Base-by-base conservation (phyloP, 2,113 vertebrate species). In the Coptodon rendalli region DNA sequence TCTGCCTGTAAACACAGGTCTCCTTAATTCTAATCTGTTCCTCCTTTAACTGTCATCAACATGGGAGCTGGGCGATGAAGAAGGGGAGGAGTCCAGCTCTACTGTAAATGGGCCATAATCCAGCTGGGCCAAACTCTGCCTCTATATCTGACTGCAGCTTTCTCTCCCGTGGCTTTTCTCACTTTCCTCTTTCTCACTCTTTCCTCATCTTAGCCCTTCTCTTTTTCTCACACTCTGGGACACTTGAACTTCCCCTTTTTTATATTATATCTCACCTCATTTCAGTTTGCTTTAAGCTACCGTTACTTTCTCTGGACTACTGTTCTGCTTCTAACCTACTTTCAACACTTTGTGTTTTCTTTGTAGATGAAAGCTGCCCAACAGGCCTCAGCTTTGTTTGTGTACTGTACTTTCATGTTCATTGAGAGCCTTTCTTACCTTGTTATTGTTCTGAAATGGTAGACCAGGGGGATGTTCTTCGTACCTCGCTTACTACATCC, bases 31-130 rank as follows among this genome's bases (percentile, higher is more conserved):
- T 66, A 71, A 17, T 83, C 61, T 43, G 22, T 90, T 92, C 34
- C 50, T 85, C 59, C 50, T 85, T 43, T 90, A 54, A 83, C 40
- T 17, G 9, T 50, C 24, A 22, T 68, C 29, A 45, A 76, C 59
- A 12, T 80, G 34, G 29, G 34, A 83, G 68, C 50, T 40, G 24
- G 34, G 89, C 14, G 22, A 88, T 61, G 61, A 85, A 56, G 83
- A 83, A 27, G 59, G 91, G 57, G 54, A 36, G 6, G 43, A 81
- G 27, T 52, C 73, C 19, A 76, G 57, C 56, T 87, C 59, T 63
- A 90, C 85, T 94, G 90, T 90, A 91, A 91, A 91, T 90, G 83
- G 89, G 86, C 84, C 59, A 45, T n/a, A 57, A 86, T 88, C 89
- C 88, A 90, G 82, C 86, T 90, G 66, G 59, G 78, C 61, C 87